These are phyloP conservation scores for Melospiza georgiana DNA, from an alignment of 2,113 vertebrate species.

Conservation along the genomic window DNA sequence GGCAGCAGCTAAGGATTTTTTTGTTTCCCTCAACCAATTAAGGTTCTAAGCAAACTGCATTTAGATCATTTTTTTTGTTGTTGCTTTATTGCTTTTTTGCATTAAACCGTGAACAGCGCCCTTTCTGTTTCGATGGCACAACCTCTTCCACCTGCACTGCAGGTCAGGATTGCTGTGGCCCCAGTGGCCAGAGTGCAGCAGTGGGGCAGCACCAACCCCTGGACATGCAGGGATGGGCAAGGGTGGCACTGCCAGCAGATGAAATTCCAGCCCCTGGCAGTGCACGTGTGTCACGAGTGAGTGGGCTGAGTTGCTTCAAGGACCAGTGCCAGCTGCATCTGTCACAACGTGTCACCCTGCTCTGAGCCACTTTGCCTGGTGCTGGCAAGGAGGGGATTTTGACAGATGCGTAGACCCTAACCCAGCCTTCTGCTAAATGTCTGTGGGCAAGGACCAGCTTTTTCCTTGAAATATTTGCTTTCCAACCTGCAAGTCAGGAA, in stretches of 20 bases:
- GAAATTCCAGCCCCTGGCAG: not conserved
- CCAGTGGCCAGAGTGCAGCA: too few relatives aligned
- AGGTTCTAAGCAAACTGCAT: not conserved
- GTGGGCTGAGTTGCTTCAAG: not conserved
- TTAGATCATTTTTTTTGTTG: not conserved
- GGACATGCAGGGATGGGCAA: not conserved
- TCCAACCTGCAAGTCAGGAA: not conserved
- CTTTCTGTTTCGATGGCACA: not conserved
- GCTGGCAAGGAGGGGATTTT: not conserved
- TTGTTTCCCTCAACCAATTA: not conserved
- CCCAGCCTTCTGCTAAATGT: not conserved
- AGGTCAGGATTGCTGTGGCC: not conserved
- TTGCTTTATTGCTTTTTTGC: not conserved
- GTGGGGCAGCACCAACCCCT: not conserved
- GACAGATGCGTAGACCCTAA: not conserved
- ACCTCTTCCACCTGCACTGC: not conserved
- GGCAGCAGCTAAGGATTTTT: not conserved
- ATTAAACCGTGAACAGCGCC: not conserved
- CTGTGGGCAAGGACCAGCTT: not conserved
- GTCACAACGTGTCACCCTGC: not conserved
- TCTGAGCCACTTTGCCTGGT: not conserved
- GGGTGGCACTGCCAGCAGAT: not conserved
- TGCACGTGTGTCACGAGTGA: not conserved
- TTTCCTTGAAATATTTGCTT: not conserved
- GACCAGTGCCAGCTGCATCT: not conserved